Conservation (phyloP, 2,888 invertebrate species). For the Drosophila tripunctata region DNA sequence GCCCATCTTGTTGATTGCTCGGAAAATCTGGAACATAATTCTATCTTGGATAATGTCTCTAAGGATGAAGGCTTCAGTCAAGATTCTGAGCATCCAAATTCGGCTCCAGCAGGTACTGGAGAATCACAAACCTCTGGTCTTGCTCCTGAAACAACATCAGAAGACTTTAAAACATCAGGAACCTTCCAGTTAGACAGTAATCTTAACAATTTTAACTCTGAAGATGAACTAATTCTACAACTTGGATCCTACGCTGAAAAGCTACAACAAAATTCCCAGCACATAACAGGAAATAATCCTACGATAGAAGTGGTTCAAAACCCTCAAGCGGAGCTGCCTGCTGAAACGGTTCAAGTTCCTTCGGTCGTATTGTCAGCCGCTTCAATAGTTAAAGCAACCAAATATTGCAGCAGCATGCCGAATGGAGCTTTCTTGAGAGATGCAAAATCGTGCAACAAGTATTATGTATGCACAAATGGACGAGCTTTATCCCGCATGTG, state of each 20-base stretch:
- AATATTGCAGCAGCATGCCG: constrained; percentile 1
- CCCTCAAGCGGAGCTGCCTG: no score
- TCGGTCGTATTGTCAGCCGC: not conserved
- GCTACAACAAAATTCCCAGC: not conserved
- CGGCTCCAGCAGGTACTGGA: not conserved
- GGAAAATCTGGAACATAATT: not conserved
- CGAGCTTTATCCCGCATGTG: not conserved
- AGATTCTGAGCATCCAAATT: no score
- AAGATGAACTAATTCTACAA: no score
- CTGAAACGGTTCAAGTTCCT: not conserved
- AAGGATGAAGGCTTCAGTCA: not conserved
- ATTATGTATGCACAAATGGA: constrained; percentile 6
- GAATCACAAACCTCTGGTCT: no score
- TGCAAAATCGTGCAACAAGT: not conserved
- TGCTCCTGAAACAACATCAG: no score
- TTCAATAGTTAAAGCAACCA: not conserved
- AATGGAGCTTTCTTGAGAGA: constrained; percentile 8
- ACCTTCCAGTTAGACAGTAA: no score
- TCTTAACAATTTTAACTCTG: no score
- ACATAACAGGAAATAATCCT: not conserved
- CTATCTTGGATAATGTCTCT: not conserved
- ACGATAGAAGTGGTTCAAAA: not conserved
- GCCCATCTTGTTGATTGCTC: not conserved
- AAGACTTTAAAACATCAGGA: no score
- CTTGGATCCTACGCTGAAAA: no score